Evolutionary conservation across 2,797 vertebrate species (phyloP).

Genomic region (Cyprinodon diabolis): DNA sequence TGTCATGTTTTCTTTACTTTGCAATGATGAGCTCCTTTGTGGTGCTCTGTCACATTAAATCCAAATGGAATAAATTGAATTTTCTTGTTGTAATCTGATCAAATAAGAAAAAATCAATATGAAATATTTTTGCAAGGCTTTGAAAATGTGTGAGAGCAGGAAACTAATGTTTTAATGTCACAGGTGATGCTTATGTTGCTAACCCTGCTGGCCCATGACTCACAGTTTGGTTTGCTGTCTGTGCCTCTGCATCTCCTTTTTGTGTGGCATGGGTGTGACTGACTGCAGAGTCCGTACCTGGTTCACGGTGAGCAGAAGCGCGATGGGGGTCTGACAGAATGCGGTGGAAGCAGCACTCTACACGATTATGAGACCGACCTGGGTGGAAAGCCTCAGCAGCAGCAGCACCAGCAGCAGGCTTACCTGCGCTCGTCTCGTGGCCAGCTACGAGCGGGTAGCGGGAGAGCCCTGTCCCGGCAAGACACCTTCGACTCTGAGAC

Average conservation of each 20-base stretch:
- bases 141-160: constrained; percentile 10
- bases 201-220: constrained; percentile 64
- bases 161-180: background rate
- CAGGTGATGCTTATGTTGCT: constrained; percentile 30
- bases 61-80: background rate
- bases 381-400: constrained; percentile 81
- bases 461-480: constrained; percentile 87
- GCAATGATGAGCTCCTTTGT: background rate
- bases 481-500: constrained; percentile 95
- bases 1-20: background rate
- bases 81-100: background rate
- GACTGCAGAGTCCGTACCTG: constrained; percentile 89
- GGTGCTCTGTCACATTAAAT: background rate
- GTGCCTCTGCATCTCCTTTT: constrained; percentile 72
- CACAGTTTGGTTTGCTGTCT: constrained; percentile 66
- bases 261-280: constrained; percentile 67
- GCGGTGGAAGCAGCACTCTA: constrained; percentile 74
- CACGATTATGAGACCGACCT: constrained; percentile 85
- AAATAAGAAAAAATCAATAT: background rate
- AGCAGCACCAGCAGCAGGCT: constrained; percentile 75
- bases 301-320: constrained; percentile 89
- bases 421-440: constrained; percentile 80
- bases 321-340: constrained; percentile 84
- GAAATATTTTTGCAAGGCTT: background rate
- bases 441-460: constrained; percentile 74